phyloP scores from a whole-genome alignment of 2,797 vertebrate species.

The Phyllotis vaccarum region DNA sequence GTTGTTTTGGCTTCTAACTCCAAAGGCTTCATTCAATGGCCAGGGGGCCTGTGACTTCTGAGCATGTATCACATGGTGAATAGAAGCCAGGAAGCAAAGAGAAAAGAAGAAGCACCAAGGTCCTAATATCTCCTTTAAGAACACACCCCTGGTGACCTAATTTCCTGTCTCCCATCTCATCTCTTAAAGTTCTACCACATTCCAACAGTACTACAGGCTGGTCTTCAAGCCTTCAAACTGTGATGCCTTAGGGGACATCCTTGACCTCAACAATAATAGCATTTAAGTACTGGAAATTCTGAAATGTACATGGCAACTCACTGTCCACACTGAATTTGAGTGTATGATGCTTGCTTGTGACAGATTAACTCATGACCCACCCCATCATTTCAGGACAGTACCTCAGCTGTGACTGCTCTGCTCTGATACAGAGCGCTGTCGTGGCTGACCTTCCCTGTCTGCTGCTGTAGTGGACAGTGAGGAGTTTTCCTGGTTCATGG shows the following conservation, averaged over 20 bases:
- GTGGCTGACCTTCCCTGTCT: neutral
- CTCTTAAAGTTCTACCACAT: neutral
- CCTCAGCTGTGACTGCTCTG: neutral
- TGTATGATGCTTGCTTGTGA: neutral
- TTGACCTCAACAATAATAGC: neutral
- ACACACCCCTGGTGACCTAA: neutral
- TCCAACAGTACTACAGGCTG: neutral
- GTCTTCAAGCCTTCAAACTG: neutral
- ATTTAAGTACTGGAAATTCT: neutral
- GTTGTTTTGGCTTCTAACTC: neutral
- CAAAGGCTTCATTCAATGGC: neutral
- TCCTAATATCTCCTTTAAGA: neutral
- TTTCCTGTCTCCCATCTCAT: neutral
- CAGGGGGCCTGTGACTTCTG: neutral
- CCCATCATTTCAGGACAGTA: neutral
- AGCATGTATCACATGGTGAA: neutral
- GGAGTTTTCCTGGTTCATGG: neutral
- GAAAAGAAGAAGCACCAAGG: neutral
- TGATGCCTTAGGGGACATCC: neutral
- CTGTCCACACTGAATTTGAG: neutral
- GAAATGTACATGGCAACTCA: neutral
- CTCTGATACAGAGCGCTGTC: neutral
- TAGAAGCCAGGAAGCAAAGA: neutral
- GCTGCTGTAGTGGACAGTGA: neutral
- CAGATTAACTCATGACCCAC: neutral